Evolutionary conservation across 35 echinoderm and acorn worm species (phyloP).

Genomic region (Stichopus chloronotus): DNA sequence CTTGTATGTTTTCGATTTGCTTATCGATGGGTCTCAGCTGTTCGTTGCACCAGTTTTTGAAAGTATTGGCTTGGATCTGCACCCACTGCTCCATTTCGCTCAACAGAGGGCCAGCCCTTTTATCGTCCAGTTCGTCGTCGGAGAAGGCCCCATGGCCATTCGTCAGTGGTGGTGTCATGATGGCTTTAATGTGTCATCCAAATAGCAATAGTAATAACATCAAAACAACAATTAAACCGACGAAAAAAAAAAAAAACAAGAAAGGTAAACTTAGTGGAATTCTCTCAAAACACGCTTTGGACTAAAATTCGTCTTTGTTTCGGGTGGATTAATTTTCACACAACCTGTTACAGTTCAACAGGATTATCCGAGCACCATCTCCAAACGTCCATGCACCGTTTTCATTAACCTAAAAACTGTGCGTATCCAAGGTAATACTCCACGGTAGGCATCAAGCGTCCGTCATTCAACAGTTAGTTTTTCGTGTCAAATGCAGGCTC

Average conservation of each 20-base stretch:
- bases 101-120: background rate
- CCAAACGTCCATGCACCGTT: too few relatives aligned
- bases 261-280: too few relatives aligned
- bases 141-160: slow-evolving; percentile 16
- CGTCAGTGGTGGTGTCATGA: slow-evolving; percentile 8
- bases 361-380: too few relatives aligned
- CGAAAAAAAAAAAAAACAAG: too few relatives aligned
- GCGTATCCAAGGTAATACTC: too few relatives aligned
- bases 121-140: slow-evolving; percentile 28
- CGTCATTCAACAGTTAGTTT: background rate
- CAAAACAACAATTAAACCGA: background rate
- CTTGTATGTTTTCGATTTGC: slow-evolving; percentile 62
- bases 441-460: too few relatives aligned
- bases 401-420: too few relatives aligned
- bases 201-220: too few relatives aligned
- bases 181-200: background rate
- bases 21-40: slow-evolving; percentile 72
- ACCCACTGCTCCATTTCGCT: slow-evolving; percentile 72
- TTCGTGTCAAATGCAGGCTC: background rate
- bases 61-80: slow-evolving; percentile 94
- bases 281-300: too few relatives aligned
- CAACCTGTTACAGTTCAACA: too few relatives aligned
- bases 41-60: slow-evolving; percentile 96
- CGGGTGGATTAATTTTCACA: too few relatives aligned
- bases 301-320: too few relatives aligned